Evolutionary conservation across 2,797 vertebrate species (phyloP).

Genomic region (Leucoraja ocellata): DNA sequence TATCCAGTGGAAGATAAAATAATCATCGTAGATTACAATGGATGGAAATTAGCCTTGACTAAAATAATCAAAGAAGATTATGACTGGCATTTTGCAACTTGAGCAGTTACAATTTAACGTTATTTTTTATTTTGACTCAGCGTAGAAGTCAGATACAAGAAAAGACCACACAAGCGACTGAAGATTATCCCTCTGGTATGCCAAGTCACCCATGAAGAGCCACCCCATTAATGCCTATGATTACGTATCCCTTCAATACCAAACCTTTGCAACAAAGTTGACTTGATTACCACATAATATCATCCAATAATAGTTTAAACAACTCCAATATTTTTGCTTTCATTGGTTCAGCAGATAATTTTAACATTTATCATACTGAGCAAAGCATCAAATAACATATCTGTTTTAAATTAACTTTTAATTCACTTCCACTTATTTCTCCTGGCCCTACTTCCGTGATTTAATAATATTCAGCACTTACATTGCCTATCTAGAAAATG

Average conservation of each 20-base stretch:
- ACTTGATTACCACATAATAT: not conserved
- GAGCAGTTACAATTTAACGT: not conserved
- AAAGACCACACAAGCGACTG: not conserved
- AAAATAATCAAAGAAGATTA: not conserved
- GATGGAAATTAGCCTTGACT: not conserved
- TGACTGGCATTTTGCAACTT: not conserved
- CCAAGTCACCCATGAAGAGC: not conserved
- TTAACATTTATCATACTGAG: not conserved
- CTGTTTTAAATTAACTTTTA: not conserved
- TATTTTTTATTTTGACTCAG: not conserved
- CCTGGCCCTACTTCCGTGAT: not conserved
- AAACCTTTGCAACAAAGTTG: not conserved
- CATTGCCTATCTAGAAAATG: not conserved
- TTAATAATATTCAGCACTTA: not conserved
- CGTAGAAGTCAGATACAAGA: not conserved
- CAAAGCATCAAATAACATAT: not conserved
- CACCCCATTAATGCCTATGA: no score
- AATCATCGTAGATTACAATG: not conserved
- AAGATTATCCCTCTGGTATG: no score
- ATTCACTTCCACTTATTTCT: not conserved
- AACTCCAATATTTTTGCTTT: not conserved
- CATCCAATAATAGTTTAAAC: not conserved
- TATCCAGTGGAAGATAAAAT: not conserved
- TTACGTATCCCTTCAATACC: not conserved
- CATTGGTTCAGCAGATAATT: not conserved